Percentiles rank a stretch among this genome's conserved stretches.
phyloP scores from a whole-genome alignment of 2,888 invertebrate genomes.

The Acleris sparsana region DNA sequence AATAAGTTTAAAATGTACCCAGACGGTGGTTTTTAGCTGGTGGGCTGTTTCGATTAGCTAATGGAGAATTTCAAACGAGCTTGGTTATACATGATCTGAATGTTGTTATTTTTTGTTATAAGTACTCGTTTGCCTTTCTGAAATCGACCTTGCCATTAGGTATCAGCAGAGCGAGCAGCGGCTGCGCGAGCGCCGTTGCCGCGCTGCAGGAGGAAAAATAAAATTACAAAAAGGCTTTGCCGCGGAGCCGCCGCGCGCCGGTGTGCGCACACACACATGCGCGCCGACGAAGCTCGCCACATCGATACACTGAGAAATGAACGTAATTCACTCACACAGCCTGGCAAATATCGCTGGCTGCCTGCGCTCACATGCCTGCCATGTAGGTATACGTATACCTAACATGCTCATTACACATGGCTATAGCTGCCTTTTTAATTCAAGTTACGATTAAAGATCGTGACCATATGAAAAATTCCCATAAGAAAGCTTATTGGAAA shows the following conservation, averaged over 20 bases:
- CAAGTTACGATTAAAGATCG: conserved; percentile 15
- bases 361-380: conserved; percentile 26
- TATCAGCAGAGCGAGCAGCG: conserved; percentile 38
- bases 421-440: conserved; percentile 41
- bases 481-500: conserved; percentile 33
- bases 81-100: not conserved
- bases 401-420: conserved; percentile 31
- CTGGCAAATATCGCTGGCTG: conserved; percentile 27
- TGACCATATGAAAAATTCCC: conserved; percentile 14
- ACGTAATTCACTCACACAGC: conserved; percentile 65
- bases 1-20: no score
- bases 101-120: not conserved
- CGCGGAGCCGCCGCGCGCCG: conserved; percentile 61
- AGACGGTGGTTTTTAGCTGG: no score
- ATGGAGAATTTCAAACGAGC: not conserved
- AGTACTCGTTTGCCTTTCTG: conserved; percentile 24
- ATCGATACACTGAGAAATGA: conserved; percentile 59
- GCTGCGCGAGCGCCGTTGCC: conserved; percentile 56
- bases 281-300: conserved; percentile 61
- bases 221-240: conserved; percentile 77
- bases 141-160: conserved; percentile 47
- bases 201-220: conserved; percentile 75
- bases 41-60: no score
- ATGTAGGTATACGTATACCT: conserved; percentile 24
- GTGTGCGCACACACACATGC: conserved; percentile 63